These are phyloP conservation scores for Pseudomyrmex dendroicus DNA, from an alignment of 1,140 invertebrate species.

Conservation along the genomic window DNA sequence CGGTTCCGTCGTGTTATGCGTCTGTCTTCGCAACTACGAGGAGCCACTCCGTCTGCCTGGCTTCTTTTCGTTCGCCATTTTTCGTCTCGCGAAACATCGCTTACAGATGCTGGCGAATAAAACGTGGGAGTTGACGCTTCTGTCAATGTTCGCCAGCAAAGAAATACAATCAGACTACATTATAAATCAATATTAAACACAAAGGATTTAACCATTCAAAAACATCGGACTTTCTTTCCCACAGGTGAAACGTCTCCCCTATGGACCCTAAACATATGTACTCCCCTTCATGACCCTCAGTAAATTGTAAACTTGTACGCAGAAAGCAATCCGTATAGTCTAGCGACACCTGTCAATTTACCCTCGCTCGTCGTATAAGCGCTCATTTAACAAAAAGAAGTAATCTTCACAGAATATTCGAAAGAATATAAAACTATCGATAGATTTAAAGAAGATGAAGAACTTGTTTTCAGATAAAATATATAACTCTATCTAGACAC, in stretches of 20 bases:
- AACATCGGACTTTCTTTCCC: neutral
- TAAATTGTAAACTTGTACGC: slow-evolving; percentile 20
- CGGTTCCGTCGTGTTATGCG: slow-evolving; percentile 54
- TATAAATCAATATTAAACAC: too few species aligned
- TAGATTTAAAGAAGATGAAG: neutral
- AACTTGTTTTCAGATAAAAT: too few species aligned
- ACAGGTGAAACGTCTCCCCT: slow-evolving; percentile 14
- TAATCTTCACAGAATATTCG: too few species aligned
- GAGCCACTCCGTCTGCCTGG: slow-evolving; percentile 57
- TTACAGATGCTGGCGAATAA: neutral
- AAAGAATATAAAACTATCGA: neutral
- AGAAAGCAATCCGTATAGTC: neutral
- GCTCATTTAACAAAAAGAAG: too few species aligned
- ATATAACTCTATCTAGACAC: neutral
- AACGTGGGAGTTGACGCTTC: slow-evolving; percentile 16
- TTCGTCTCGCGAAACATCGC: neutral
- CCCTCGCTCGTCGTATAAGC: too few species aligned
- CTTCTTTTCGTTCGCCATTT: slow-evolving; percentile 37
- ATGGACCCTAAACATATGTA: slow-evolving; percentile 13
- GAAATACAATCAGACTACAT: too few species aligned
- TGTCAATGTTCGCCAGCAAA: neutral
- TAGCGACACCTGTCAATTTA: neutral
- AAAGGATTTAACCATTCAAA: too few species aligned
- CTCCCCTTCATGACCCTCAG: neutral
- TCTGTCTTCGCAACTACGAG: slow-evolving; percentile 60